Evolutionary conservation across 2,113 vertebrate species (phyloP).

Genomic region (Pipra filicauda): DNA sequence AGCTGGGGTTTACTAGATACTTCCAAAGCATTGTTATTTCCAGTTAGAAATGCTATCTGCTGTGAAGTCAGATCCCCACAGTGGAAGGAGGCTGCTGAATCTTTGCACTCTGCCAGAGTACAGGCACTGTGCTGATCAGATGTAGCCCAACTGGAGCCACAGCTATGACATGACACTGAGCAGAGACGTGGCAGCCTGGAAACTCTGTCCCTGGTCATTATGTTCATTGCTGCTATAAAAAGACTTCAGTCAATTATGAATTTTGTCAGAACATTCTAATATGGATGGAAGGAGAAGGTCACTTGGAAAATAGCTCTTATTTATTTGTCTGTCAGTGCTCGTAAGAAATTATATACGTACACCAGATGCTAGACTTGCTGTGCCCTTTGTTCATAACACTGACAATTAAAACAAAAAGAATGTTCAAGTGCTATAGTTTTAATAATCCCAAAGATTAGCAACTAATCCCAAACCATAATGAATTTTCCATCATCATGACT

Average conservation of each 20-base stretch:
- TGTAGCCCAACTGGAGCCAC: slow-evolving; percentile 48
- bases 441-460: slow-evolving; percentile 53
- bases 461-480: slow-evolving; percentile 59
- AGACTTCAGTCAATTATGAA: slow-evolving; percentile 50
- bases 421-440: slow-evolving; percentile 23
- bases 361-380: slow-evolving; percentile 31
- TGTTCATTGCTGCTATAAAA: slow-evolving; percentile 55
- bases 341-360: background rate
- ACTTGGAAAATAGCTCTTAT: slow-evolving; percentile 37
- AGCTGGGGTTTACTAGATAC: background rate
- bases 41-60: background rate
- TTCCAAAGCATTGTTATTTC: background rate
- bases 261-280: slow-evolving; percentile 62
- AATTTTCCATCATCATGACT: slow-evolving; percentile 55
- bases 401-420: slow-evolving; percentile 58
- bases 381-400: slow-evolving; percentile 23
- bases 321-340: slow-evolving; percentile 48
- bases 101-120: background rate
- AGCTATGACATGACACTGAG: background rate
- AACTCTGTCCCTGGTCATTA: slow-evolving; percentile 46
- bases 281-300: slow-evolving; percentile 47
- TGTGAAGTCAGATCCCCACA: background rate
- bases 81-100: background rate
- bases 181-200: slow-evolving; percentile 18
- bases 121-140: background rate